Base-by-base conservation (phyloP, 2,797 vertebrate species). In the Sparidentex hasta region DNA sequence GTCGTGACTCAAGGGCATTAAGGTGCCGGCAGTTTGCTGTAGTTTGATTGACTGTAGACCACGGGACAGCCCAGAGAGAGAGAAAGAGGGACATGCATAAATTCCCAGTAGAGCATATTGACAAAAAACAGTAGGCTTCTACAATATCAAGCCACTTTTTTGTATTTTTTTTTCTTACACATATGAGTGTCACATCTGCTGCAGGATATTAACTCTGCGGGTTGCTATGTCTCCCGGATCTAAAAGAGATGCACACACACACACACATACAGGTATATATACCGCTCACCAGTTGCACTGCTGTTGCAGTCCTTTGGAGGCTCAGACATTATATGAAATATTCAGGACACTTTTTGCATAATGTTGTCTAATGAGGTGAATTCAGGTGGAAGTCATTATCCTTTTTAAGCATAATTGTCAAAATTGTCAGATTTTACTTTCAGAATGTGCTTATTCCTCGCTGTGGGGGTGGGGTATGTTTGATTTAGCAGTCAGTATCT, bases 1-100 rank as follows among this genome's bases (percentile, higher is more conserved):
- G 76, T 80, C 72, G 80, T 83, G 78, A 90, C 88, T 93, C 83
- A 85, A 81, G 88, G 85, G 86, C 80, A 85, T 87, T 74, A 75
- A 82, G 72, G 71, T 88, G 80, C 77, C 29, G 13, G 64, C 80
- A 78, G 63, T 73, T 78, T 59, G 84, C 76, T 76, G 68, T 65
- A 71, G 76, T 82, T 87, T 90, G 84, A 87, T 75, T 84, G 74
- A 88, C 82, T 84, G 65, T 66, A 75, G 85, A 85, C 48, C 16
- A 43, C 51, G 57, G 79, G 65, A 83, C 59, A 69, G 56, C 61
- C 47, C 47, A 66, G 65, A 69, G 69, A 86, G 68, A 82, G 56
- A 71, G 38, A 38, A 38, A 38, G 38, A 50, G 52, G 63, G 59
- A 75, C 77, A 82, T n/a, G 17, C 71, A 76, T 56, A 80, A 62